Base-by-base conservation (phyloP, 1,140 invertebrate species). In the Brachystomella parvula region DNA sequence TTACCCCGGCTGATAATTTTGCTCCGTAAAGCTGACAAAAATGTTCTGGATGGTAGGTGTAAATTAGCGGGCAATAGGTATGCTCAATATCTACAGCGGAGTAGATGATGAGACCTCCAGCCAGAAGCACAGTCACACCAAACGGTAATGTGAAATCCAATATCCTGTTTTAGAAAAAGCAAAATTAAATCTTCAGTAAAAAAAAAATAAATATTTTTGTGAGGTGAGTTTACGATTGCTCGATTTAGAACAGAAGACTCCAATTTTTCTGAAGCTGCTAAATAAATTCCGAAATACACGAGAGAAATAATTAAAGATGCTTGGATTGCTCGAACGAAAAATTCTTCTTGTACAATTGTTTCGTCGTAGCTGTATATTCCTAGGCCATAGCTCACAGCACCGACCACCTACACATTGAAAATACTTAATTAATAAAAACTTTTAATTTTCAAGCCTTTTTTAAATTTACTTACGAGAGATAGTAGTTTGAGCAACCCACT, bases 321-420 rank as follows among this genome's bases (percentile, higher is more conserved):
- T 35, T 60, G 58, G 3, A 60, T 29, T 12, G 58, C 29, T 3
- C 58, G 58, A 15, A 60, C 3, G 30, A 60, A 60, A 35, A 32
- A 60, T 35, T 60, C 58, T 26, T 60, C 58, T 35, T 60, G 58
- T 3, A 60, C 3, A 19, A 60, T 60, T 60, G 12, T 60, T 35
- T 60, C 58, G 26, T 60, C 29, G 58, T 60, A 60, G 24, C 9
- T 12, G 26, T 60, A 60, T 30, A 32, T 26, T 31, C 29, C 58
- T 9, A 60, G 58, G 6, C 58, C 58, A 60, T 12, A 60, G 12
- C 9, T 29, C 6, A 60, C 32, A 29, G 12, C 19, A n/a, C 58
- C 58, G 30, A 26, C 17, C 9, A 60, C 30, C 58, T 60, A 35
- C 9, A 31, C 15, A 60, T 12, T 30, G 9, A 15, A 15, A 12